Evolutionary conservation across 1,140 invertebrate genomes (phyloP).

Genomic region (Bombus waltoni): DNA sequence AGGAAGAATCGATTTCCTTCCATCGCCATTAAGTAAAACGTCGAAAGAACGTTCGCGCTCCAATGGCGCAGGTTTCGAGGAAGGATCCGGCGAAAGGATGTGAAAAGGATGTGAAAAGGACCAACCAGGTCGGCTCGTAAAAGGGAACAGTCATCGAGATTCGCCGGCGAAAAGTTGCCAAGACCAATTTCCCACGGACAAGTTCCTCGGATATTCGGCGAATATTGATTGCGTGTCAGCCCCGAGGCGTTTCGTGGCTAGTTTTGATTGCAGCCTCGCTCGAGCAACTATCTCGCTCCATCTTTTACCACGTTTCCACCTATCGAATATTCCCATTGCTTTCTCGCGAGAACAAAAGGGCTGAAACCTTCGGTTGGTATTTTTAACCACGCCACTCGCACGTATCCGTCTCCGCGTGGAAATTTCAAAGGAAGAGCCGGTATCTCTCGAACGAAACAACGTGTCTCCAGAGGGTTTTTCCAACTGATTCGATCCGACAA

Average conservation of each 20-base stretch:
- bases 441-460: constrained; percentile 33
- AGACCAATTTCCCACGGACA: constrained; percentile 42
- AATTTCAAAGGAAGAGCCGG: neutral
- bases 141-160: constrained; percentile 56
- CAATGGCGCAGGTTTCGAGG: neutral
- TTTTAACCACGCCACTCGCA: neutral
- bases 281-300: neutral
- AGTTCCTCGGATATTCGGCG: constrained; percentile 24
- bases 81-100: neutral
- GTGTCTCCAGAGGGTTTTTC: constrained; percentile 20
- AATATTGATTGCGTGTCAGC: constrained; percentile 55
- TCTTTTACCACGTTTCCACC: neutral
- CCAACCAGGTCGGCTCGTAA: constrained; percentile 37
- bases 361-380: neutral
- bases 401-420: neutral
- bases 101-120: constrained; percentile 21
- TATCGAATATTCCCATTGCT: neutral
- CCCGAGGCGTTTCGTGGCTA: neutral
- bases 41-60: constrained; percentile 9
- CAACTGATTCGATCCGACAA: constrained; percentile 61
- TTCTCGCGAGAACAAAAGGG: neutral
- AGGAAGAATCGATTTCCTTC: neutral
- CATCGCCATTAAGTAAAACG: constrained; percentile 18
- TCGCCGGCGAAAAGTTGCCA: constrained; percentile 24
- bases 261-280: constrained; percentile 5